Evolutionary conservation across 2,113 vertebrate species (phyloP).

Genomic region (Willisornis vidua): DNA sequence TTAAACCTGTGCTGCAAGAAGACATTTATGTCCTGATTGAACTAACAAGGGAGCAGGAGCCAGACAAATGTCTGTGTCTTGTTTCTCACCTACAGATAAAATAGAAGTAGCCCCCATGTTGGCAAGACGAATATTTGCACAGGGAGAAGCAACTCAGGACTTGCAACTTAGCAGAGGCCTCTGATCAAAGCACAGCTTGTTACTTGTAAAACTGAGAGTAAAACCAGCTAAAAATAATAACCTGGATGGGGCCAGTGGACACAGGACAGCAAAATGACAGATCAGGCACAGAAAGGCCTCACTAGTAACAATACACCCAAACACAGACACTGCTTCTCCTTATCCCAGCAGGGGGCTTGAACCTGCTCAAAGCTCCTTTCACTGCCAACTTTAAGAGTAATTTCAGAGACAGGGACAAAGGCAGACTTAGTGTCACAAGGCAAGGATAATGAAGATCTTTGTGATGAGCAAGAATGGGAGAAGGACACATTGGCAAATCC

Average conservation of each 20-base stretch:
- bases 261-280: not conserved
- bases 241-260: not conserved
- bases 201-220: conserved; percentile 32
- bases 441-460: not conserved
- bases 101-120: not conserved
- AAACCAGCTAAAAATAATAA: conserved; percentile 63
- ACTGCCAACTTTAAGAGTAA: not conserved
- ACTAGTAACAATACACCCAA: not conserved
- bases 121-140: conserved; percentile 55
- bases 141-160: conserved; percentile 5
- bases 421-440: not conserved
- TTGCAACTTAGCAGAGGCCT: conserved; percentile 43
- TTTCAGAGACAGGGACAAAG: not conserved
- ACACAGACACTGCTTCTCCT: not conserved
- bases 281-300: not conserved
- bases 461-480: not conserved
- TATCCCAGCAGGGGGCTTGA: not conserved
- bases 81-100: not conserved
- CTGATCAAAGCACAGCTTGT: conserved; percentile 56
- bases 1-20: not conserved
- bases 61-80: not conserved
- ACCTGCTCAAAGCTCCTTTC: not conserved
- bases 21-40: not conserved
- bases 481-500: not conserved
- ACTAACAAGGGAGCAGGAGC: not conserved